Base-by-base conservation (phyloP, 2,113 vertebrate genomes). In the Muntiacus reevesi region DNA sequence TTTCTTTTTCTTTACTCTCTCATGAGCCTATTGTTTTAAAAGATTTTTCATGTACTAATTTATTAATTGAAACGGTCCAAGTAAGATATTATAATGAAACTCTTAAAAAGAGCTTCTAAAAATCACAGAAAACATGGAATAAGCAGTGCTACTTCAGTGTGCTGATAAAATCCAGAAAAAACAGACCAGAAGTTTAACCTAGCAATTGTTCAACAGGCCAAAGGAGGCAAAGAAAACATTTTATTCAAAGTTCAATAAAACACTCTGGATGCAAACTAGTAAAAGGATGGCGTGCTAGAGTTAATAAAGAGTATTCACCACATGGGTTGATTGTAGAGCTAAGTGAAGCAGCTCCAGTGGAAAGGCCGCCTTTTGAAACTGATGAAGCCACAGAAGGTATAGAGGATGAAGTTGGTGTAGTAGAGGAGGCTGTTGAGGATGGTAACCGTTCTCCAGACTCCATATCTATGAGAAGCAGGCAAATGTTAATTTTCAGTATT, bases 361-460 rank as follows among this genome's bases (percentile, higher is more conserved):
- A 98, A 96, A 98, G 98, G 98, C 99, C 98, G 89, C 99, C 98
- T 98, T 99, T 99, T 0, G 98, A 98, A 92, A 98, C 98, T 40
- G 98, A 98, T 94, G 99, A 98, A 97, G 99, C 97, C 89, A 98
- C 98, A 54, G 98, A 98, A 2, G 89, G 97, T 17, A 99, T 96
- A 87, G 99, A 99, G 97, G 99, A 99, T 33, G 99, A 99, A 98
- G 99, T 98, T 98, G 99, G 99, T 98, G 99, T 98, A 98, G 99
- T 98, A 94, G 99, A 99, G 43, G 99, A 99, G 96, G 98, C 98
- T 17, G 99, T 98, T 7, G 99, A 98, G 71, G 99, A 99, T 52
- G 98, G 98, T 98, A 99, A 98, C 98, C 98, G 98, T 98, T 99
- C 99, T 98, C 99, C 99, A 98, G 99, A 99, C 99, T 99, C 99